These are phyloP conservation scores for Chymomyza procnemis DNA, from an alignment of 2,888 invertebrate genomes.

Conservation along the genomic window DNA sequence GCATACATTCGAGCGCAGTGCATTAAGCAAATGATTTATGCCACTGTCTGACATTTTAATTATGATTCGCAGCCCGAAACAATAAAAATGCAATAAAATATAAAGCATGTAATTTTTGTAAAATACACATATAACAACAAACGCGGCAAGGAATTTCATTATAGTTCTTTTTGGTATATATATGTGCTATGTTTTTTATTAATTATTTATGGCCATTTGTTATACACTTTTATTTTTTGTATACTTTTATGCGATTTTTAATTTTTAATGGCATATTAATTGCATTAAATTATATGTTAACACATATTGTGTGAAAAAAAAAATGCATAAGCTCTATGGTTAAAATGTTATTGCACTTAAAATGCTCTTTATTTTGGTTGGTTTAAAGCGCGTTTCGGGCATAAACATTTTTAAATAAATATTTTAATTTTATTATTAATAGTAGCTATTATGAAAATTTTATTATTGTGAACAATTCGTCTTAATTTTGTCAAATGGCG, in stretches of 20 bases:
- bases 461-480: too few relatives aligned
- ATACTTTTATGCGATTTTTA: slow-evolving; percentile 18
- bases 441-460: too few relatives aligned
- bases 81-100: background rate
- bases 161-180: slow-evolving; percentile 10
- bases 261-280: slow-evolving; percentile 52
- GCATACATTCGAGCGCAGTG: slow-evolving; percentile 38
- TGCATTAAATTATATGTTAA: slow-evolving; percentile 49
- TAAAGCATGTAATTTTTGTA: background rate
- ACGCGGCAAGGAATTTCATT: slow-evolving; percentile 18
- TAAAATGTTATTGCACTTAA: background rate
- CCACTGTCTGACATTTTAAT: slow-evolving; percentile 63
- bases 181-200: background rate
- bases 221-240: slow-evolving; percentile 1
- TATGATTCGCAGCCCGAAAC: slow-evolving; percentile 40
- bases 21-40: slow-evolving; percentile 59
- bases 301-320: background rate
- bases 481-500: too few relatives aligned
- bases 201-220: slow-evolving; percentile 33
- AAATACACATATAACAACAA: background rate
- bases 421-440: too few relatives aligned
- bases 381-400: background rate
- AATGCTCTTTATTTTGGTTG: background rate
- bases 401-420: too few relatives aligned
- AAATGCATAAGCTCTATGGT: background rate